These are phyloP conservation scores for Microcaecilia unicolor DNA, from an alignment of 2,797 vertebrate genomes.

Conservation along the genomic window DNA sequence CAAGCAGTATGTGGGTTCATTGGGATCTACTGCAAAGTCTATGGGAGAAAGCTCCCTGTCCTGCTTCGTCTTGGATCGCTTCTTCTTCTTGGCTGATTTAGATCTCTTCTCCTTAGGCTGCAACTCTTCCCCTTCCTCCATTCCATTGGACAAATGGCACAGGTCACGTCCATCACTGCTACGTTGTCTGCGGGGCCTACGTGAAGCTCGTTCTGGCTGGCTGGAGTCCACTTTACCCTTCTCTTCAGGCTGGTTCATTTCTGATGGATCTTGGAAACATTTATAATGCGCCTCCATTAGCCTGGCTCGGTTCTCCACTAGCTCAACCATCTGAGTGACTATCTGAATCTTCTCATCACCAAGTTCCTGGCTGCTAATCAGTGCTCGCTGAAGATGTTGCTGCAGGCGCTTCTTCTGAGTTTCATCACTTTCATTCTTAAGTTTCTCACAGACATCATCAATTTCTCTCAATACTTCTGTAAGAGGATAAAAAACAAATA, in stretches of 20 bases:
- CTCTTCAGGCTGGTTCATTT: slow-evolving; percentile 65
- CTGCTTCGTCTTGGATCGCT: slow-evolving; percentile 87
- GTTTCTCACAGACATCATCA: slow-evolving; percentile 89
- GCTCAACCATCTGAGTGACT: slow-evolving; percentile 90
- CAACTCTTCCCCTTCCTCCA: slow-evolving; percentile 77
- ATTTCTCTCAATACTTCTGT: slow-evolving; percentile 92
- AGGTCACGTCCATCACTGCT: slow-evolving; percentile 90
- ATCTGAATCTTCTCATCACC: slow-evolving; percentile 96
- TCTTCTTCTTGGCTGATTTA: slow-evolving; percentile 94
- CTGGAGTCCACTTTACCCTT: slow-evolving; percentile 50
- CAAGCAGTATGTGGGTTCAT: slow-evolving; percentile 95
- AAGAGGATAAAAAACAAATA: slow-evolving; percentile 28
- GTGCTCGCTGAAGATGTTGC: slow-evolving; percentile 83
- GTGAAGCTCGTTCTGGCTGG: slow-evolving; percentile 71
- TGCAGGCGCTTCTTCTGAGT: slow-evolving; percentile 84
- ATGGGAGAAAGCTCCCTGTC: slow-evolving; percentile 87
- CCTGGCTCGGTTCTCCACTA: slow-evolving; percentile 87
- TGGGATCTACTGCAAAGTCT: slow-evolving; percentile 90
- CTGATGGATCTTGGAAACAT: slow-evolving; percentile 74
- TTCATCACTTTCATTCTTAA: slow-evolving; percentile 79
- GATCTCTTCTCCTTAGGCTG: slow-evolving; percentile 85
- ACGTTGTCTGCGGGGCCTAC: slow-evolving; percentile 79
- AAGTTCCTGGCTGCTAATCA: slow-evolving; percentile 91
- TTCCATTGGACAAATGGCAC: slow-evolving; percentile 81
- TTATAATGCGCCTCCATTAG: slow-evolving; percentile 89